Conservation (phyloP, 2,797 vertebrate species). For the Huso huso region DNA sequence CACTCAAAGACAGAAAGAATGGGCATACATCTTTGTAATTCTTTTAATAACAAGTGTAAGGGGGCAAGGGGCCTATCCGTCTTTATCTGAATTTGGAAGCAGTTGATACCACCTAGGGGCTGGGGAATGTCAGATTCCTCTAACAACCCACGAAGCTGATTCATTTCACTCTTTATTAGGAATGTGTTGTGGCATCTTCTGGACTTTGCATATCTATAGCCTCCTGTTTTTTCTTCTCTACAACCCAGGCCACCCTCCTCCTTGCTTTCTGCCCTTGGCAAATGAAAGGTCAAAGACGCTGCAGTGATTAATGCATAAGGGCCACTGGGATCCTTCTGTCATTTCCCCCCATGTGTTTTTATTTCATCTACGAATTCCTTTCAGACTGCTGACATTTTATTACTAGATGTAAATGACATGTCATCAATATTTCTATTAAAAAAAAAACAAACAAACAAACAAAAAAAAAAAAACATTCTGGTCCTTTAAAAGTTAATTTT, state of each 20-base stretch:
- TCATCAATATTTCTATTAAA: slow-evolving; percentile 36
- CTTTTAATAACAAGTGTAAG: slow-evolving; percentile 64
- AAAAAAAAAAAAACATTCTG: too few relatives aligned
- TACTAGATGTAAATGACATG: slow-evolving; percentile 37
- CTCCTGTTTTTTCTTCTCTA: slow-evolving; percentile 19
- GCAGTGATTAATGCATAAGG: slow-evolving; percentile 77
- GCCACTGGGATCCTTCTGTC: slow-evolving; percentile 68
- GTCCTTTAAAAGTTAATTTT: too few relatives aligned
- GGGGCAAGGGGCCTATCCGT: slow-evolving; percentile 54
- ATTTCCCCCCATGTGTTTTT: slow-evolving; percentile 51
- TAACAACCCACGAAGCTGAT: slow-evolving; percentile 62
- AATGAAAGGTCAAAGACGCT: slow-evolving; percentile 78
- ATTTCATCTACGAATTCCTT: slow-evolving; percentile 67
- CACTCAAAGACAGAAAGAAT: slow-evolving; percentile 39
- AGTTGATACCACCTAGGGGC: slow-evolving; percentile 61
- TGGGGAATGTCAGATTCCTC: slow-evolving; percentile 59
- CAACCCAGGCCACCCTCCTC: slow-evolving; percentile 35
- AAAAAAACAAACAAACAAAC: slow-evolving; percentile 18
- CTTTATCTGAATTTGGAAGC: slow-evolving; percentile 53
- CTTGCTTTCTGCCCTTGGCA: slow-evolving; percentile 66
- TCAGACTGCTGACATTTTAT: slow-evolving; percentile 50
- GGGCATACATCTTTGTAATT: slow-evolving; percentile 54
- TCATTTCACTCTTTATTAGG: slow-evolving; percentile 72
- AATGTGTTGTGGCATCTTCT: slow-evolving; percentile 58
- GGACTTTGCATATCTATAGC: slow-evolving; percentile 42